phyloP scores from a whole-genome alignment of 2,888 invertebrate species.

The Abrostola triplasia region DNA sequence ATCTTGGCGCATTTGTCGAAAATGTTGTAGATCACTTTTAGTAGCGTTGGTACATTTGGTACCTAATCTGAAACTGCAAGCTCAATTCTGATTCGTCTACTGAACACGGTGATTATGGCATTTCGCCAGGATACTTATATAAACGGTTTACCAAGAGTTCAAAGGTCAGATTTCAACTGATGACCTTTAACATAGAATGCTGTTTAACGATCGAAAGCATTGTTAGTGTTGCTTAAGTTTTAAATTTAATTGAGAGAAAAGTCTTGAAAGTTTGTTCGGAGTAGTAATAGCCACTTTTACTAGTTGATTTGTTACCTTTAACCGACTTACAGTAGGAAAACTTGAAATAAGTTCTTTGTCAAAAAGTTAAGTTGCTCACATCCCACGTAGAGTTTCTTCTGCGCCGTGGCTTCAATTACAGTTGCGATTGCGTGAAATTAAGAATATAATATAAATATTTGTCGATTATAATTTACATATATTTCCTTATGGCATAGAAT shows the following conservation, averaged over 20 bases:
- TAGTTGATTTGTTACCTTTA: constrained; percentile 5
- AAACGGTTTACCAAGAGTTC: constrained; percentile 33
- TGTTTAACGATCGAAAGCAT: constrained; percentile 25
- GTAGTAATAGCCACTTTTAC: constrained; percentile 4
- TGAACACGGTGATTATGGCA: neutral
- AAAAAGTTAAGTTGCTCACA: too few species aligned
- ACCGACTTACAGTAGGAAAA: neutral
- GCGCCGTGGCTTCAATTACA: too few species aligned
- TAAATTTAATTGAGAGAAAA: constrained; percentile 20
- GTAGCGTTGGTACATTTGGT: neutral
- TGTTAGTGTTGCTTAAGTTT: constrained; percentile 17
- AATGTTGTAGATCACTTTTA: neutral
- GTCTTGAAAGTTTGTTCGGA: neutral
- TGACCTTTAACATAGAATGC: constrained; percentile 28
- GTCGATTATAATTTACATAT: too few species aligned
- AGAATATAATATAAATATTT: too few species aligned
- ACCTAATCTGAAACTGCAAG: neutral
- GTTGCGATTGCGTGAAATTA: too few species aligned
- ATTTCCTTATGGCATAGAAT: too few species aligned
- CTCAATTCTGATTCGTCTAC: constrained; percentile 1
- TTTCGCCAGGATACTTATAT: constrained; percentile 26
- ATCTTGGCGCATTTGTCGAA: too few species aligned
- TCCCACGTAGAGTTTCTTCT: too few species aligned
- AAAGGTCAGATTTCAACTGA: constrained; percentile 36
- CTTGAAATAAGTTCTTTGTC: too few species aligned